Percentiles rank a stretch among this genome's conserved stretches.
Evolutionary conservation across 2,797 vertebrate genomes (phyloP).

Genomic region (Eulemur albifrons): DNA sequence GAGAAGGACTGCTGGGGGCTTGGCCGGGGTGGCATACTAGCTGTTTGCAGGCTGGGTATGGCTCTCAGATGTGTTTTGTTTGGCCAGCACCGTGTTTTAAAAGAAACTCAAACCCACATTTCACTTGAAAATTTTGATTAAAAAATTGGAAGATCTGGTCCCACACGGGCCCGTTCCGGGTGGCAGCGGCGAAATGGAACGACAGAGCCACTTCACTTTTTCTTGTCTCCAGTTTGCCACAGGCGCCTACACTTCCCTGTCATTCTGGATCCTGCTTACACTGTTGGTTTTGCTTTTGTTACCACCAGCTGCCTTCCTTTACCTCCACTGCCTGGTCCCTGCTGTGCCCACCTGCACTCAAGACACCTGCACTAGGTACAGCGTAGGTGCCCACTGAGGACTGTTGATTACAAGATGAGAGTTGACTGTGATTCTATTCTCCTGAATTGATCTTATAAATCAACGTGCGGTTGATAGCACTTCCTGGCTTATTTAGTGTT

Average conservation of each 20-base stretch:
- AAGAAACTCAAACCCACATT: constrained; percentile 31
- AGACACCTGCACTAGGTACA: background rate
- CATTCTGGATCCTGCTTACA: background rate
- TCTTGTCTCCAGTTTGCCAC: background rate
- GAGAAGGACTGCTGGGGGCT: background rate
- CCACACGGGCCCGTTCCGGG: background rate
- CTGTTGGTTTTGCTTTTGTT: background rate
- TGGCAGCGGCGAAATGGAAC: background rate
- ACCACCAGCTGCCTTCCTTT: background rate
- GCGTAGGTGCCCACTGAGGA: background rate
- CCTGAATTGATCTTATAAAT: background rate
- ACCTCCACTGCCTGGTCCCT: background rate
- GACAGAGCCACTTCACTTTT: background rate
- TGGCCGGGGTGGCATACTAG: background rate
- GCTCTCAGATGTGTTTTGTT: constrained; percentile 46
- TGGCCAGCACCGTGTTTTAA: constrained; percentile 17
- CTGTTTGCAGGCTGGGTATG: background rate
- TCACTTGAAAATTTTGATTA: constrained; percentile 8
- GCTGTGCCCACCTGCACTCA: background rate
- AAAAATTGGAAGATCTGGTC: background rate
- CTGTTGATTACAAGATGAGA: background rate
- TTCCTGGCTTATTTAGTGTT: background rate
- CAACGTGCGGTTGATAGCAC: accelerated
- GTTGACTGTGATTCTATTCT: background rate
- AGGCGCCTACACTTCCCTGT: background rate